Evolutionary conservation across 30 jellyfish, hydroid and myxozoan genomes (phyloP).

Genomic region (Chironex yamaguchii): DNA sequence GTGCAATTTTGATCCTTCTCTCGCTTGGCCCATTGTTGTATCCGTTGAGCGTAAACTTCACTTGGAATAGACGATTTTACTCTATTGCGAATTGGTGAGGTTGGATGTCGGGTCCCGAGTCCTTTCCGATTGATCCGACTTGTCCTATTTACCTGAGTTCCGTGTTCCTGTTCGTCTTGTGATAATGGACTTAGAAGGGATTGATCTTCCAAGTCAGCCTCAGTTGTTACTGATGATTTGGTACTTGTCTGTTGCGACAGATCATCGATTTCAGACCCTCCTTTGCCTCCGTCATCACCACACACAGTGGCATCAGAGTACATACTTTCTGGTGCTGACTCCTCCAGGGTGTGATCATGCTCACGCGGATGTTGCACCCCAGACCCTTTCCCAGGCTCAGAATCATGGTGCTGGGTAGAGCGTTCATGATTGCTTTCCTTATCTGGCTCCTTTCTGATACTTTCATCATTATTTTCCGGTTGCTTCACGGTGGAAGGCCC

Average conservation of each 20-base stretch:
- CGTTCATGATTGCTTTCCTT: background rate
- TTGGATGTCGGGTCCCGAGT: background rate
- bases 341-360: background rate
- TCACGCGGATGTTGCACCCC: background rate
- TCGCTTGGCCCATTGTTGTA: constrained; percentile 62
- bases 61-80: background rate
- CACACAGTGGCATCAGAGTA: too few relatives aligned
- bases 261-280: background rate
- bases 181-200: background rate
- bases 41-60: constrained; percentile 31
- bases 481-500: background rate
- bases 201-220: background rate
- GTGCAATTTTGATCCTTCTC: constrained; percentile 42
- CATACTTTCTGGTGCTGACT: background rate
- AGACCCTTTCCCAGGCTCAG: background rate
- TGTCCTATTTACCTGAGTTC: background rate
- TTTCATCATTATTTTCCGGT: background rate
- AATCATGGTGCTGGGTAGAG: background rate
- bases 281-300: background rate
- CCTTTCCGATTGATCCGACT: background rate
- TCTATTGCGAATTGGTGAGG: background rate
- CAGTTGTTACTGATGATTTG: background rate
- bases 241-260: background rate
- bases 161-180: background rate
- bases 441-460: background rate